phyloP scores from a whole-genome alignment of 2,888 invertebrate genomes.

The Diarsia dahlii region DNA sequence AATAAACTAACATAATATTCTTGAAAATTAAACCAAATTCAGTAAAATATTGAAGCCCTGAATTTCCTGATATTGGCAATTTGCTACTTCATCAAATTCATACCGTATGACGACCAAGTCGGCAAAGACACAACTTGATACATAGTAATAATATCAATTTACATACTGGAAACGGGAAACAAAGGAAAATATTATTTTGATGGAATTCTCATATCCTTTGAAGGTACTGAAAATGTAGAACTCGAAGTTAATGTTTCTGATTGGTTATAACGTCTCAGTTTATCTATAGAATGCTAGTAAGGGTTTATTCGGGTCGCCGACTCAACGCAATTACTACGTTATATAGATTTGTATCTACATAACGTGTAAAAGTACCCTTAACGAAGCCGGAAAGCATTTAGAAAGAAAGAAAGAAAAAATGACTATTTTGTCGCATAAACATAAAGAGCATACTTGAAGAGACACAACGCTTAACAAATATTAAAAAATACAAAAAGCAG shows the following conservation, averaged over 20 bases:
- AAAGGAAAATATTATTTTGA: slow-evolving; percentile 14
- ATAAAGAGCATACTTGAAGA: too few relatives aligned
- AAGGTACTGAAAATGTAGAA: neutral
- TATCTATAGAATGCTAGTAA: neutral
- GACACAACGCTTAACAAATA: too few relatives aligned
- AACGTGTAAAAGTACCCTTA: too few relatives aligned
- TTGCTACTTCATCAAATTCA: neutral
- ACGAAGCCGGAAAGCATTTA: too few relatives aligned
- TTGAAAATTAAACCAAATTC: neutral
- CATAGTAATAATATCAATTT: neutral
- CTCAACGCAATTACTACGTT: too few relatives aligned
- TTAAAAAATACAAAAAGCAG: too few relatives aligned
- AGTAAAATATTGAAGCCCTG: neutral
- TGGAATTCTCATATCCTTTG: slow-evolving; percentile 3
- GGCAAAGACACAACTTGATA: neutral
- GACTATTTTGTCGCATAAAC: too few relatives aligned
- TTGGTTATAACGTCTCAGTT: neutral
- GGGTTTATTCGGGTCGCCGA: neutral
- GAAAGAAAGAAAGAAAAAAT: too few relatives aligned
- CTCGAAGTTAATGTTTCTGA: neutral
- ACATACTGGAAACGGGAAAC: neutral
- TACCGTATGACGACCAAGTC: neutral
- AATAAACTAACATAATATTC: neutral
- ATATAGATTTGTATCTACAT: too few relatives aligned
- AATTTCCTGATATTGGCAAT: slow-evolving; percentile 10